phyloP scores from a whole-genome alignment of 1,140 invertebrate species.

The Ceratitis capitata region DNA sequence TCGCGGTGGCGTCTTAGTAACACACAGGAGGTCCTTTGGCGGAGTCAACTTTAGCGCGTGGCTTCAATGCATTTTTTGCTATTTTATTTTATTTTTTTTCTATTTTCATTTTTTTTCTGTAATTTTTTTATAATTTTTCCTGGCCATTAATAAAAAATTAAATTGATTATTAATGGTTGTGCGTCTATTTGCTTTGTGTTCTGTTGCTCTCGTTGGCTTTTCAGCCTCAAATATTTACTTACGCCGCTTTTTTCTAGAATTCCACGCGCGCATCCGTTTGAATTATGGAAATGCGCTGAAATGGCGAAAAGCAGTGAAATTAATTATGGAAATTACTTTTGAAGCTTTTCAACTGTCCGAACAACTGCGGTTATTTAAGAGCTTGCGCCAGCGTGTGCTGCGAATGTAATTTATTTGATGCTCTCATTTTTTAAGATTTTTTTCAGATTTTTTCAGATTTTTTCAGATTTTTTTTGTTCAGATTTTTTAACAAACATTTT shows the following conservation, averaged over 20 bases:
- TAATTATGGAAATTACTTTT: conserved; percentile 65
- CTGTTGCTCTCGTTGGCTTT: neutral
- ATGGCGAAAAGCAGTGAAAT: conserved; percentile 54
- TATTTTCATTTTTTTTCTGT: neutral
- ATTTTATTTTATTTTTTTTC: neutral
- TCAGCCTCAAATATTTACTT: neutral
- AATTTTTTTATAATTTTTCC: neutral
- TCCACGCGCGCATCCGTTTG: neutral
- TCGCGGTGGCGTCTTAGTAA: neutral
- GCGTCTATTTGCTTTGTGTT: neutral
- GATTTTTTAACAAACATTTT: no score
- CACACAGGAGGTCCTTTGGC: no score
- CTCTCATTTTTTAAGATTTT: neutral
- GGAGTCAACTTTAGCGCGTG: neutral
- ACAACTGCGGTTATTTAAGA: conserved; percentile 44
- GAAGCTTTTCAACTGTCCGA: conserved; percentile 19
- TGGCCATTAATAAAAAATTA: conserved; percentile 25
- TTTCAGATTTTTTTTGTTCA: neutral
- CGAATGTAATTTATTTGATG: conserved; percentile 38
- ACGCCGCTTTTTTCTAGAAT: neutral
- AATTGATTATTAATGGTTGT: conserved; percentile 44
- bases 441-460: neutral
- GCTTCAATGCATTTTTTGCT: neutral
- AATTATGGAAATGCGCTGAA: conserved; percentile 53
- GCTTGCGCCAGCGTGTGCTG: conserved; percentile 13